Evolutionary conservation across 2,888 invertebrate species (phyloP), one percentile per base, ranked within the genome.

Genomic region (Ichneumoninae sp.): DNA sequence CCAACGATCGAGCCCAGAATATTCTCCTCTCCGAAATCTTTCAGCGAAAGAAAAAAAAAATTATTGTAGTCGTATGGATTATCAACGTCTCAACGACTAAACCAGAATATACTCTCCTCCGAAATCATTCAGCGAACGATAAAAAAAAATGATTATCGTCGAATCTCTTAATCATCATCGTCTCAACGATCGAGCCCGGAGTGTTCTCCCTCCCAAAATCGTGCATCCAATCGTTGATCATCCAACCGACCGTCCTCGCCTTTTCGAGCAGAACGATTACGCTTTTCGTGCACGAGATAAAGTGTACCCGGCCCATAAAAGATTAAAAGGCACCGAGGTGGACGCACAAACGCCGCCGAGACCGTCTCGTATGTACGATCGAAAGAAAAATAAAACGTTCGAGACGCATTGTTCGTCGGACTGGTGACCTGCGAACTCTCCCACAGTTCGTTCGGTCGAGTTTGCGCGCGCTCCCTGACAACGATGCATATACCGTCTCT

Each of bases 351-450:
- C 85, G 86, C 87, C 87, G 87, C 88, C 85, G 85, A 87, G 88
- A 71, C 86, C 85, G 83, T 86, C 87, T 89, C 26, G 30, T 19
- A 44, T 10, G 47, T 30, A 8, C 22, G 50, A 30, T 33, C 19
- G 10, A 75, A 65, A 26, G 40, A 65, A 71, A 60, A 30, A 47
- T 87, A 88, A 91, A 91, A 90, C 87, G 88, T 66, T 16, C 36
- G 47, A 63, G 69, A 86, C 87, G 89, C 88, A 92, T 92, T 92
- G 92, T 92, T 92, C 90, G 88, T 85, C 82, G 89, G 87, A 90
- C 91, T 88, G 90, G 89, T 92, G 92, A 92, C 92, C 92, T 91
- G 91, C 90, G 92, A 92, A 92, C 92, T 92, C 91, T 91, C 92
- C 92, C 92, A 91, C 91, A 90, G 90, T 90, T 83, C 80, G 65